Evolutionary conservation across 2,888 invertebrate species (phyloP).

Genomic region (Elgonia sp.): DNA sequence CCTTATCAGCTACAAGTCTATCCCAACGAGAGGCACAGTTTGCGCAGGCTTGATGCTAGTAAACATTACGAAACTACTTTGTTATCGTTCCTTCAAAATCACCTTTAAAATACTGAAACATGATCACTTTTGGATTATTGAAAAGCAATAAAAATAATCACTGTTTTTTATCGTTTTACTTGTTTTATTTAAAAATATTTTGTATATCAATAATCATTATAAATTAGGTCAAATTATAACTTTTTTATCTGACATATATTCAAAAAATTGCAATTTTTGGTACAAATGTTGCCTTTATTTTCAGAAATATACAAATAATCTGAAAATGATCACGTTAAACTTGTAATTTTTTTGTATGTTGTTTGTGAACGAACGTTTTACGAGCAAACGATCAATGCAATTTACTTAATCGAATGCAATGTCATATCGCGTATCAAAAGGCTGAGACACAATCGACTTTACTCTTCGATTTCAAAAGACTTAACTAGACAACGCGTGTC

Average conservation of each 20-base stretch:
- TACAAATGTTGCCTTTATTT: too few species aligned
- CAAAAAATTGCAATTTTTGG: too few species aligned
- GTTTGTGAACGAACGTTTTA: slow-evolving; percentile 32
- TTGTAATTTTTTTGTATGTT: slow-evolving; percentile 46
- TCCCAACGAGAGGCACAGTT: slow-evolving; percentile 98
- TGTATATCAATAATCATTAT: too few species aligned
- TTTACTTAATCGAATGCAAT: slow-evolving; percentile 58
- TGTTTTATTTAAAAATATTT: too few species aligned
- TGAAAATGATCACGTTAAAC: slow-evolving; percentile 41
- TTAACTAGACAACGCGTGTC: slow-evolving; percentile 40
- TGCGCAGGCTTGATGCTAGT: slow-evolving; percentile 96
- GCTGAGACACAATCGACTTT: slow-evolving; percentile 58
- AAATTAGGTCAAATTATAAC: too few species aligned
- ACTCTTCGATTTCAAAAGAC: slow-evolving; percentile 54
- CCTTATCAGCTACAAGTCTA: slow-evolving; percentile 98
- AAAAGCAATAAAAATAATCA: background rate
- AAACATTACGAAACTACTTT: slow-evolving; percentile 98
- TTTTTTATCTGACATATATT: too few species aligned
- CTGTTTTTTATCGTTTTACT: too few species aligned
- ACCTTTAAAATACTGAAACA: slow-evolving; percentile 88
- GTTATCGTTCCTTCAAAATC: slow-evolving; percentile 95
- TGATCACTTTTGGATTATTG: slow-evolving; percentile 47
- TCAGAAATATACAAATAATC: background rate
- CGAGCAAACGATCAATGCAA: slow-evolving; percentile 64
- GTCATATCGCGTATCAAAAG: slow-evolving; percentile 46